Evolutionary conservation across 1,140 invertebrate species (phyloP).

Genomic region (Atta texana): DNA sequence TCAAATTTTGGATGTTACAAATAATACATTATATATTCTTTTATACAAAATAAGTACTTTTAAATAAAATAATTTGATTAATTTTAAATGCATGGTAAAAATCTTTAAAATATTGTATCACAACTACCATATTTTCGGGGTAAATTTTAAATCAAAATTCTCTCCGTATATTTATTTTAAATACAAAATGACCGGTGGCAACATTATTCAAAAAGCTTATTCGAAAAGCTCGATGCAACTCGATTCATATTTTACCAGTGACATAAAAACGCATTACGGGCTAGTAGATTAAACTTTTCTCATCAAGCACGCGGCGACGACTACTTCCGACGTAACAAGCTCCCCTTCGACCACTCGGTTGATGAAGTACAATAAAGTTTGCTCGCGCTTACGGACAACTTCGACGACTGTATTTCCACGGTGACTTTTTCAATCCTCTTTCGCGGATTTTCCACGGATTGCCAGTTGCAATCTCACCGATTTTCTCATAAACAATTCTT

Average conservation of each 20-base stretch:
- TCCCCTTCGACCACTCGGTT: slow-evolving; percentile 58
- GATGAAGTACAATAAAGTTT: slow-evolving; percentile 73
- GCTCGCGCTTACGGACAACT: slow-evolving; percentile 66
- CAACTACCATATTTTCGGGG: too few relatives aligned
- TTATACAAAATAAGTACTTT: too few relatives aligned
- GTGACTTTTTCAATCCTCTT: slow-evolving; percentile 47
- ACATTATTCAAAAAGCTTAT: slow-evolving; percentile 51
- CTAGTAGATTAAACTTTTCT: slow-evolving; percentile 76
- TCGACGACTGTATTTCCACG: slow-evolving; percentile 53
- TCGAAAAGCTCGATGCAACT: slow-evolving; percentile 32
- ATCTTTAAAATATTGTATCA: too few relatives aligned
- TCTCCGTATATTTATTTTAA: neutral
- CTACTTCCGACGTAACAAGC: slow-evolving; percentile 61
- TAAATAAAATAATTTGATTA: too few relatives aligned
- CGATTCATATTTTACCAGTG: slow-evolving; percentile 70
- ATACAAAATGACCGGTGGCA: neutral
- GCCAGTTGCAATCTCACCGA: slow-evolving; percentile 47
- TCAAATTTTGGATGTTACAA: too few relatives aligned
- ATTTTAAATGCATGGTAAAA: too few relatives aligned
- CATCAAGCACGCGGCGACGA: slow-evolving; percentile 64
- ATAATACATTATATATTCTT: too few relatives aligned
- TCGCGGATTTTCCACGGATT: slow-evolving; percentile 34
- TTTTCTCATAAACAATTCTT: slow-evolving; percentile 31
- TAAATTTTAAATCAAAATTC: too few relatives aligned
- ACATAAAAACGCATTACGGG: slow-evolving; percentile 68